phyloP scores from a whole-genome alignment of 2,113 vertebrate species.

The Corythornis vintsioides region DNA sequence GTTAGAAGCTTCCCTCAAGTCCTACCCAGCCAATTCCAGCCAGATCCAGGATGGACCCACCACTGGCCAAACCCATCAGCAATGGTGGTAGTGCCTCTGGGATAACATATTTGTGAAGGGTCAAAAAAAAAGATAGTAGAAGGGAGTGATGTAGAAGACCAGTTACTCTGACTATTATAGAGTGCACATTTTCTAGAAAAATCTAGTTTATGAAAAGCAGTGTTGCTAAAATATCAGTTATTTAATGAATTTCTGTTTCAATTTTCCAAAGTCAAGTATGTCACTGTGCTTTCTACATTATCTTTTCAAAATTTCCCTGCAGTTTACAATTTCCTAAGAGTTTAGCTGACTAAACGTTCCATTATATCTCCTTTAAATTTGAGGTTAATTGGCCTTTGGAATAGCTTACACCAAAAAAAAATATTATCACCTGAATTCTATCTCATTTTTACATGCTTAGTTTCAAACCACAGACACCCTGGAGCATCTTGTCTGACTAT shows the following conservation, averaged over 20 bases:
- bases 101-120: too few species aligned
- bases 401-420: not conserved
- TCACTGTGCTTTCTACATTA: not conserved
- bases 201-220: not conserved
- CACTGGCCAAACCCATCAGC: not conserved
- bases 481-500: not conserved
- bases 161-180: not conserved
- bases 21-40: too few species aligned
- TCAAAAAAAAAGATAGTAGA: not conserved
- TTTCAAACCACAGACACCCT: not conserved
- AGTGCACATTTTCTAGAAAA: not conserved
- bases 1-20: too few species aligned
- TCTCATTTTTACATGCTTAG: not conserved
- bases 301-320: not conserved
- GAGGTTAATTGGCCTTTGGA: not conserved
- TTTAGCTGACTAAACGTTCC: not conserved
- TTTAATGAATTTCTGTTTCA: not conserved
- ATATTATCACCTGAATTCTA: fast-evolving
- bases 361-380: not conserved
- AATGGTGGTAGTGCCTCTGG: not conserved
- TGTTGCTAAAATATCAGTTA: not conserved
- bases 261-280: not conserved
- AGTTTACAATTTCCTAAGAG: not conserved
- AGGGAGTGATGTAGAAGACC: not conserved
- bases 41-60: too few species aligned